Base-by-base conservation (phyloP, 2,797 vertebrate genomes). In the Poliocrania exsul region DNA sequence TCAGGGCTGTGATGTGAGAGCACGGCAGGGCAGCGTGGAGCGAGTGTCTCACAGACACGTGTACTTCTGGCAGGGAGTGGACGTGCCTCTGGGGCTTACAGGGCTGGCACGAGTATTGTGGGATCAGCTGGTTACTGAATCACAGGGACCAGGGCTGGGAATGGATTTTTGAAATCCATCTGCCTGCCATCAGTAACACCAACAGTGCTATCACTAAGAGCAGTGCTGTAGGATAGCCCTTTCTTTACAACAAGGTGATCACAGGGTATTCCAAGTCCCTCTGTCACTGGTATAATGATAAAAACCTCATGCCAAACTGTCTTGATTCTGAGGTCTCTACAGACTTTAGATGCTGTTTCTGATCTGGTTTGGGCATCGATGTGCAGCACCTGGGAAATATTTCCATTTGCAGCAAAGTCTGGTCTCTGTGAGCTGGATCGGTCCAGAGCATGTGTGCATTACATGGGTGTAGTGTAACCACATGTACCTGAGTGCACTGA, bases 61-160 rank as follows among this genome's bases (percentile, higher is more conserved):
- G 57, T n/a, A 21, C 58, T 56, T 40, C 67, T 94, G 92, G 80
- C 90, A 80, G 5, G 1, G 8, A 24, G 38, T 4, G 42, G 40
- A 81, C 23, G 3, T 93, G 67, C 88, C 81, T 73, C 54, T 26
- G n/a, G 60, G 75, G 86, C 79, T 81, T 61, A 81, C 14, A 1
- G 82, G 64, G 54, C 79, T 93, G 85, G 82, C 90, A 80, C 1
- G 1, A 12, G 37, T 42, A 14, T 16, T 53, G 35, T 37, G 50
- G 75, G 82, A 73, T 77, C 88, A 93, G 67, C 50, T 91, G 66
- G 31, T 61, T 57, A 25, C 83, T 88, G 88, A 93, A 86, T 82
- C 88, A 93, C 8, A 11, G 75, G 26, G 58, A 24, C 16, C 20
- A 26, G 31, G 19, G 50, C 37, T 66, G 35, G 54, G 54, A 74